Conservation (phyloP, 2,113 vertebrate species). For the Marcusenius ussheri region DNA sequence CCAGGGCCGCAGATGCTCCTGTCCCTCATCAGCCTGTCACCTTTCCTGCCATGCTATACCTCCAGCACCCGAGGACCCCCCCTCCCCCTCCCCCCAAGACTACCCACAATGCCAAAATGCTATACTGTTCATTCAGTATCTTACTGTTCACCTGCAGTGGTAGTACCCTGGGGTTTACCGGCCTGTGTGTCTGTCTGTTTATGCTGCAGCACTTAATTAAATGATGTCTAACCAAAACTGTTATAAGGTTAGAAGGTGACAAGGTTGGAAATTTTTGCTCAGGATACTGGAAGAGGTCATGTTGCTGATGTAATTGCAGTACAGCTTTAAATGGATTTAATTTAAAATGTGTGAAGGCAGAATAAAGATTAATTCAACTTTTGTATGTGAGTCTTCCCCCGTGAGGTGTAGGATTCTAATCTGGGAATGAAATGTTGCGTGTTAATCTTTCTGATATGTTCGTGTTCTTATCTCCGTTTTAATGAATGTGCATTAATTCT, state of each 20-base stretch:
- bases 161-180: neutral
- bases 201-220: neutral
- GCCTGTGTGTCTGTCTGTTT: neutral
- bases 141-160: neutral
- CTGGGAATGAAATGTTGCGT: neutral
- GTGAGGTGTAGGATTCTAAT: neutral
- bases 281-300: neutral
- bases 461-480: neutral
- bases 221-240: neutral
- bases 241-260: neutral
- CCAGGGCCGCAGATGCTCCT: conserved; percentile 10
- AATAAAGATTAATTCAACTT: neutral
- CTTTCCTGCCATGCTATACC: neutral
- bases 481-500: neutral
- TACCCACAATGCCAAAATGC: neutral
- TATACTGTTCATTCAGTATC: neutral
- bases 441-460: neutral
- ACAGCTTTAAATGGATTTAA: neutral
- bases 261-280: neutral
- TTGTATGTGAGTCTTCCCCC: neutral
- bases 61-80: neutral
- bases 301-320: neutral
- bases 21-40: conserved; percentile 6
- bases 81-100: neutral
- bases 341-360: neutral